Evolutionary conservation across 2,888 invertebrate species (phyloP).

Genomic region (Leptopilina myrica): DNA sequence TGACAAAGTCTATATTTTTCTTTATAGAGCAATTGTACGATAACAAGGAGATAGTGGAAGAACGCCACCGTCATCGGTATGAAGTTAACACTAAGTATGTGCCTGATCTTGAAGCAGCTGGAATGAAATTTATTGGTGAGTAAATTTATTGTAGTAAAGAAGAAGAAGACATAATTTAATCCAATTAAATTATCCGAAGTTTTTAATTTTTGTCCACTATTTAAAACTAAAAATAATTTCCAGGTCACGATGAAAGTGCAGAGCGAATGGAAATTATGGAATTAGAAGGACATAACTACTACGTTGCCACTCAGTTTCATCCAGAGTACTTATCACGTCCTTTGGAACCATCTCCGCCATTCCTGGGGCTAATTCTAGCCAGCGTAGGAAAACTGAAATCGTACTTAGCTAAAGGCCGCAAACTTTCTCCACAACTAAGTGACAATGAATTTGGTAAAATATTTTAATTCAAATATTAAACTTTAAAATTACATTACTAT

Average conservation of each 20-base stretch:
- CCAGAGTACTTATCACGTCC: constrained; percentile 98
- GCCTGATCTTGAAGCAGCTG: constrained; percentile 85
- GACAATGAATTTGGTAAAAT: constrained; percentile 53
- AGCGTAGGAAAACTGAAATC: constrained; percentile 87
- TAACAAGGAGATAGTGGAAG: constrained; percentile 88
- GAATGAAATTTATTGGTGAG: constrained; percentile 91
- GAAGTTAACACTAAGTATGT: constrained; percentile 97
- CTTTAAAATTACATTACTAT: too few relatives aligned
- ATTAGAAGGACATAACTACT: constrained; percentile 92
- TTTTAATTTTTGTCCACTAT: too few relatives aligned
- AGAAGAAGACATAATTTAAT: too few relatives aligned
- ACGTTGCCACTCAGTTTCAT: constrained; percentile 97
- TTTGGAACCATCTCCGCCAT: constrained; percentile 94
- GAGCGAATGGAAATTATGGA: constrained; percentile 97
- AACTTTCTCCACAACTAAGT: constrained; percentile 67
- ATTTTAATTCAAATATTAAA: too few relatives aligned
- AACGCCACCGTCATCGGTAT: constrained; percentile 97
- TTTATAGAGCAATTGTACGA: constrained; percentile 86
- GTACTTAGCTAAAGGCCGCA: constrained; percentile 86
- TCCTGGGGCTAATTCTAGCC: constrained; percentile 95
- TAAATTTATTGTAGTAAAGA: too few relatives aligned
- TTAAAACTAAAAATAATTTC: constrained; percentile 52
- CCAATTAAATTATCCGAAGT: too few relatives aligned
- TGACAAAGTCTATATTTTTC: neutral
- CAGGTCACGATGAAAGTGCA: constrained; percentile 85